A percentile compares a stretch with the other conserved stretches of the same genome.
Evolutionary conservation across 1,140 invertebrate species (phyloP).

Genomic region (Trichonephila clavipes): DNA sequence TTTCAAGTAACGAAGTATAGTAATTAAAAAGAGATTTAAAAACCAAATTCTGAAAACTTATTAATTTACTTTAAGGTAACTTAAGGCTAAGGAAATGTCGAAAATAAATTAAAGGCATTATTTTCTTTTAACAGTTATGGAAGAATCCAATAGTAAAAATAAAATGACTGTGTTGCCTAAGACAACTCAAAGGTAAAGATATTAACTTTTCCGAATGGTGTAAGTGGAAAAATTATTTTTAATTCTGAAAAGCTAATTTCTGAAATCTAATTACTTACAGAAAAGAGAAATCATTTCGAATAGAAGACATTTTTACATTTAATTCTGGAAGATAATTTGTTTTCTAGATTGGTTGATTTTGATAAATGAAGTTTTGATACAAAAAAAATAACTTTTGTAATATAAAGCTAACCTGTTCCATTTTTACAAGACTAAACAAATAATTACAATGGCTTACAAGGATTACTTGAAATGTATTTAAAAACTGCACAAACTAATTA

Average conservation of each 20-base stretch:
- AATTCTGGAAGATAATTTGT: slow-evolving; percentile 28
- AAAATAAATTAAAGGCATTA: background rate
- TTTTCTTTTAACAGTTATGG: background rate
- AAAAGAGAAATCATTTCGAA: background rate
- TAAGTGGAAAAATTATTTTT: slow-evolving; percentile 3
- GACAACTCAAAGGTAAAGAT: background rate
- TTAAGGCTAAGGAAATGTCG: background rate
- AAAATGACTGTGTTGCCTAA: background rate
- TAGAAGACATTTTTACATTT: background rate
- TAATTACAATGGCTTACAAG: background rate
- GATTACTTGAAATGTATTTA: background rate
- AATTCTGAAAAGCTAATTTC: background rate
- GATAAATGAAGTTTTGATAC: slow-evolving; percentile 17
- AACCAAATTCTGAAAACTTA: background rate
- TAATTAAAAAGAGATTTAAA: background rate
- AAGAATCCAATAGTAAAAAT: background rate
- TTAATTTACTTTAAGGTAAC: background rate
- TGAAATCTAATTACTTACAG: slow-evolving; percentile 13
- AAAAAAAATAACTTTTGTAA: background rate
- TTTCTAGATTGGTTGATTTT: slow-evolving; percentile 22
- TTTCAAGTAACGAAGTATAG: background rate
- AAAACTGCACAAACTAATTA: background rate
- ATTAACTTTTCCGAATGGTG: background rate
- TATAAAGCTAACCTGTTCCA: background rate
- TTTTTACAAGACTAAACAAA: background rate